A percentile compares a stretch with the other conserved stretches of the same genome.
Conservation (phyloP, 2,888 invertebrate genomes). For the Clunio marinus region DNA sequence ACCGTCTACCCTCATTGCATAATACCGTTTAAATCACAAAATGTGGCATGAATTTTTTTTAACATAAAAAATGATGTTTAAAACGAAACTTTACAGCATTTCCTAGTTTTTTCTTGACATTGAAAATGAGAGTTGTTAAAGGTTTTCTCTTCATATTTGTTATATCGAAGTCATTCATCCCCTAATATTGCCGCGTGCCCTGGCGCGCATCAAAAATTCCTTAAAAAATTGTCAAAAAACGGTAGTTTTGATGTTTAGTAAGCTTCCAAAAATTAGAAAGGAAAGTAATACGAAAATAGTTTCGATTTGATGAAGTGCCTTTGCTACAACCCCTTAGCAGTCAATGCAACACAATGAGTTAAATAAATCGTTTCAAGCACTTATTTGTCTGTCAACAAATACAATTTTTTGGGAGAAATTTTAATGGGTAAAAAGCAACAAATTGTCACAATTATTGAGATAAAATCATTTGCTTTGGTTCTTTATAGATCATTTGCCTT, state of each 20-base stretch:
- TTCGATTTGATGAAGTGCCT: conserved; percentile 6
- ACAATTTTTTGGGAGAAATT: too few relatives aligned
- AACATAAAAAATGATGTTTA: background rate
- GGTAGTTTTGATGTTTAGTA: too few relatives aligned
- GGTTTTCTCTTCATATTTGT: too few relatives aligned
- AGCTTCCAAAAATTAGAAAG: too few relatives aligned
- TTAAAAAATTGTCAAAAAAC: background rate
- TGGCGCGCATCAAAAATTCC: background rate
- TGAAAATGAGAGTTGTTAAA: background rate
- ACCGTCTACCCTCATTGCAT: background rate
- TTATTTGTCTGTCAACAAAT: background rate
- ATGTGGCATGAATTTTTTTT: background rate
- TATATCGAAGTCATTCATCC: too few relatives aligned
- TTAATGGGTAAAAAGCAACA: background rate
- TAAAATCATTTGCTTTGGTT: too few relatives aligned
- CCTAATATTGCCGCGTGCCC: background rate
- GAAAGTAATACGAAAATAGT: too few relatives aligned
- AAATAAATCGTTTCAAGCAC: background rate
- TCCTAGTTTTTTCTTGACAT: background rate
- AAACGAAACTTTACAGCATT: too few relatives aligned
- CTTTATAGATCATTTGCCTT: too few relatives aligned
- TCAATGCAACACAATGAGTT: background rate
- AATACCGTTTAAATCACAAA: background rate
- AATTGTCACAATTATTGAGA: background rate
- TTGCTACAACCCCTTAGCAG: background rate